Conservation (phyloP, 2,888 invertebrate genomes). For the Clusia tigrina region DNA sequence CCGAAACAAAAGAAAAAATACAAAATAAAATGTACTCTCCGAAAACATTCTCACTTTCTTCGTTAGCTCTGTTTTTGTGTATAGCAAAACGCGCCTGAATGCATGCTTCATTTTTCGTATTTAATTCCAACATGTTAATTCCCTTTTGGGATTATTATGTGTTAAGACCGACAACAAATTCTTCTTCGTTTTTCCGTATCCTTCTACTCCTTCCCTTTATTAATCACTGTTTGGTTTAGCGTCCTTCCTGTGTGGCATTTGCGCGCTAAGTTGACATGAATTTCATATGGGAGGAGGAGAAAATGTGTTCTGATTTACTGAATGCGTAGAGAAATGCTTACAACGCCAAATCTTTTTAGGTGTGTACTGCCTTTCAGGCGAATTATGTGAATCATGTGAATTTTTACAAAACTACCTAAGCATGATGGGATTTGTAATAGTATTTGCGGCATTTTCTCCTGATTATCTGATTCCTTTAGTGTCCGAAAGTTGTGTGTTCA, state of each 20-base stretch:
- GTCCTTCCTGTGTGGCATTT: not conserved
- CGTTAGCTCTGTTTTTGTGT: too few species aligned
- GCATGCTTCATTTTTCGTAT: not conserved
- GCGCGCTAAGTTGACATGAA: not conserved
- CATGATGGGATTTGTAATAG: too few species aligned
- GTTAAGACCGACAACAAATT: not conserved
- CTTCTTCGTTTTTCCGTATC: not conserved
- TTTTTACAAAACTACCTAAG: too few species aligned
- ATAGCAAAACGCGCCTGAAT: too few species aligned
- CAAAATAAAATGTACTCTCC: too few species aligned
- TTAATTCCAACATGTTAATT: not conserved
- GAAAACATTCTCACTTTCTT: too few species aligned
- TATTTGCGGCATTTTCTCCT: too few species aligned
- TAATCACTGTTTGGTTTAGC: not conserved
- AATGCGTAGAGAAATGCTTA: slow-evolving; percentile 12
- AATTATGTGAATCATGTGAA: too few species aligned
- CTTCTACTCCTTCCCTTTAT: not conserved
- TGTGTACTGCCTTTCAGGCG: too few species aligned
- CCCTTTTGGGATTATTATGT: not conserved
- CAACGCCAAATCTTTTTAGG: not conserved
- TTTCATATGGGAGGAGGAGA: not conserved
- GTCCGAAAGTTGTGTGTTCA: too few species aligned
- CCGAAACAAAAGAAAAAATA: too few species aligned
- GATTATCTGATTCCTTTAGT: too few species aligned
- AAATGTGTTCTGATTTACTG: slow-evolving; percentile 15